Evolutionary conservation across 2,113 vertebrate genomes (phyloP).

Genomic region (Columba livia): DNA sequence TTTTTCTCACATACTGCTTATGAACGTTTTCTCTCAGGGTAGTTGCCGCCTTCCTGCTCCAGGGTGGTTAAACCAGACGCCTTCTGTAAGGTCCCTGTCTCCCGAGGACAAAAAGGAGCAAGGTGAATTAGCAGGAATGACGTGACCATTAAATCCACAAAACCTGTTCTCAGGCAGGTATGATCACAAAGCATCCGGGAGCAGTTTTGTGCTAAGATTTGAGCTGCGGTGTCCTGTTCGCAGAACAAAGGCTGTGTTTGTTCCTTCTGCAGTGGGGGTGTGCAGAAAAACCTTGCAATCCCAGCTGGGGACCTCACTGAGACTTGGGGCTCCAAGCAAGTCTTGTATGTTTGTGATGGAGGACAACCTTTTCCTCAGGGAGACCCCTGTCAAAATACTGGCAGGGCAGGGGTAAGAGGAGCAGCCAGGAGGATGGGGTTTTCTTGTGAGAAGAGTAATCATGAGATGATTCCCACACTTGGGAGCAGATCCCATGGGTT

Average conservation of each 20-base stretch:
- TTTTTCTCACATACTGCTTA: neutral
- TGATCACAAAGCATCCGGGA: neutral
- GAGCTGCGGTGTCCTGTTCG: neutral
- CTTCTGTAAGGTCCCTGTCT: neutral
- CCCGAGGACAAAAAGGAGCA: neutral
- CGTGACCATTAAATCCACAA: neutral
- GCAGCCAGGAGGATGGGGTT: neutral
- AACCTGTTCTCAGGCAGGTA: neutral
- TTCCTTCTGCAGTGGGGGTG: neutral
- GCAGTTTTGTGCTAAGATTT: neutral
- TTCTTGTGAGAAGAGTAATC: neutral
- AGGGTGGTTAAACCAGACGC: neutral
- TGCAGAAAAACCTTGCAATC: neutral
- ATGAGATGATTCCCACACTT: neutral
- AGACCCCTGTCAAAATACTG: neutral
- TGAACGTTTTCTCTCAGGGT: neutral
- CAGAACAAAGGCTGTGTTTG: neutral
- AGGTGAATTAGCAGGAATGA: neutral
- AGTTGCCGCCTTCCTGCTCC: neutral
- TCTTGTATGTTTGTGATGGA: neutral
- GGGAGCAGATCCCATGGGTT: neutral
- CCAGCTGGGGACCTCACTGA: neutral
- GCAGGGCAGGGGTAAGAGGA: neutral
- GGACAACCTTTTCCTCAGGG: neutral
- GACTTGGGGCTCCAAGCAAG: neutral